These are phyloP conservation scores for Latheticus oryzae DNA, from an alignment of 2,888 invertebrate genomes.

Conservation along the genomic window DNA sequence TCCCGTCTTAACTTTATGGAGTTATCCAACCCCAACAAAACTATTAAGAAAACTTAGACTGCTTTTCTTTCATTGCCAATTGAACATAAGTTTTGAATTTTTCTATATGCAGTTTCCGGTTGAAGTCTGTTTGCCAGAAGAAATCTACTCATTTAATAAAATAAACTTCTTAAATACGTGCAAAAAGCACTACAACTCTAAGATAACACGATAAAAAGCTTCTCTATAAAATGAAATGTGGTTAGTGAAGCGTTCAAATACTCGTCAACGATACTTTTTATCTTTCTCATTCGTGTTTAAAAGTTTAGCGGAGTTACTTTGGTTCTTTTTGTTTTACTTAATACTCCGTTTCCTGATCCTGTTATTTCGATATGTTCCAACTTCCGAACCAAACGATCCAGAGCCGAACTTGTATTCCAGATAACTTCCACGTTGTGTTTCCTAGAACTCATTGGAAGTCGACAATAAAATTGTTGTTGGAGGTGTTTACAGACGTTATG, in stretches of 20 bases:
- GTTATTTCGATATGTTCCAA: conserved; percentile 50
- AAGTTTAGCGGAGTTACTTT: conserved; percentile 55
- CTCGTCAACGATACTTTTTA: conserved; percentile 60
- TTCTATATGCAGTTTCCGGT: no score
- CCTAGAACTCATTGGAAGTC: conserved; percentile 10
- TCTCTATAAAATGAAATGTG: conserved; percentile 58
- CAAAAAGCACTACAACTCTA: no score
- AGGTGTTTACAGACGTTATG: no score
- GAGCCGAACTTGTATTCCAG: conserved; percentile 17
- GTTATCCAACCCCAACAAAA: no score
- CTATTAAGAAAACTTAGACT: no score
- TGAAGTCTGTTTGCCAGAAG: no score
- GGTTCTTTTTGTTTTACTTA: conserved; percentile 52
- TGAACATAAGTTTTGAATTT: no score
- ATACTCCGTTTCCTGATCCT: conserved; percentile 54
- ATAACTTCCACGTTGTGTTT: conserved; percentile 21
- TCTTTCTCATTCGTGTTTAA: conserved; percentile 52
- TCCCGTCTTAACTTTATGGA: no score
- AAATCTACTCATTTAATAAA: no score
- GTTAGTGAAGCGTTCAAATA: conserved; percentile 61
- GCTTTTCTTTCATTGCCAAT: no score
- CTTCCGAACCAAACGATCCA: conserved; percentile 24
- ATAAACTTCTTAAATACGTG: no score
- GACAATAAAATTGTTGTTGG: no score
- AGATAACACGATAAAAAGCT: conserved; percentile 54